Percentiles rank a stretch among this genome's conserved stretches.
Evolutionary conservation across 2,888 invertebrate species (phyloP).

Genomic region (Drosophila paranaensis): DNA sequence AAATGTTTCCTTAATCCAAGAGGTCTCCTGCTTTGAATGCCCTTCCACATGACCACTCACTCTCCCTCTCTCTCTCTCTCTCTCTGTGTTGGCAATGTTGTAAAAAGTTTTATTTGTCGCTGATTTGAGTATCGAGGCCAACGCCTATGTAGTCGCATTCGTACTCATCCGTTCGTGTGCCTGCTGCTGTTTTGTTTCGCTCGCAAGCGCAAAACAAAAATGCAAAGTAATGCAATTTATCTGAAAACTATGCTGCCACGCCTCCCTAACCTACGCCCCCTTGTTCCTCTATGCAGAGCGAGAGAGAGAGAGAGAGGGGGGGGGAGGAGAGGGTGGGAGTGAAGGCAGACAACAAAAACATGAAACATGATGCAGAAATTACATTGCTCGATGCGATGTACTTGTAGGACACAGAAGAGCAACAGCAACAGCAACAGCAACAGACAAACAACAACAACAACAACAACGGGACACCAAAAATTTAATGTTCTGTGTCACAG

Average conservation of each 20-base stretch:
- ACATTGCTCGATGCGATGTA: slow-evolving; percentile 39
- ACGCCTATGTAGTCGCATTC: slow-evolving; percentile 44
- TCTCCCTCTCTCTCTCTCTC: neutral
- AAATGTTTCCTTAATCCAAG: slow-evolving; percentile 63
- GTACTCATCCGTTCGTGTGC: slow-evolving; percentile 17
- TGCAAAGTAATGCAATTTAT: slow-evolving; percentile 73
- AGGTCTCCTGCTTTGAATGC: slow-evolving; percentile 54
- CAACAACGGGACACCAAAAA: slow-evolving; percentile 10
- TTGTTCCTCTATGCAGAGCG: slow-evolving; percentile 5
- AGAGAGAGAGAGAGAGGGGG: neutral
- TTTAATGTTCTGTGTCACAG: slow-evolving; percentile 59
- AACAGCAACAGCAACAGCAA: neutral
- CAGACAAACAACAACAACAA: neutral
- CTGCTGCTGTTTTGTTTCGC: slow-evolving; percentile 39
- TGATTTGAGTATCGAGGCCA: slow-evolving; percentile 72
- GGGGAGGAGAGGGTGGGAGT: neutral
- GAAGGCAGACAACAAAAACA: slow-evolving; percentile 23
- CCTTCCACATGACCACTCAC: neutral
- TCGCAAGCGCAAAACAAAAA: slow-evolving; percentile 63
- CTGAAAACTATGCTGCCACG: slow-evolving; percentile 67
- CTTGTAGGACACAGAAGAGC: slow-evolving; percentile 18
- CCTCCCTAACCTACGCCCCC: slow-evolving; percentile 9
- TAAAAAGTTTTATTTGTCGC: slow-evolving; percentile 72
- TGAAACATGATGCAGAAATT: slow-evolving; percentile 52
- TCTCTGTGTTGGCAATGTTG: slow-evolving; percentile 49